Base-by-base conservation (phyloP, 2,888 invertebrate genomes). In the Blera fallax region DNA sequence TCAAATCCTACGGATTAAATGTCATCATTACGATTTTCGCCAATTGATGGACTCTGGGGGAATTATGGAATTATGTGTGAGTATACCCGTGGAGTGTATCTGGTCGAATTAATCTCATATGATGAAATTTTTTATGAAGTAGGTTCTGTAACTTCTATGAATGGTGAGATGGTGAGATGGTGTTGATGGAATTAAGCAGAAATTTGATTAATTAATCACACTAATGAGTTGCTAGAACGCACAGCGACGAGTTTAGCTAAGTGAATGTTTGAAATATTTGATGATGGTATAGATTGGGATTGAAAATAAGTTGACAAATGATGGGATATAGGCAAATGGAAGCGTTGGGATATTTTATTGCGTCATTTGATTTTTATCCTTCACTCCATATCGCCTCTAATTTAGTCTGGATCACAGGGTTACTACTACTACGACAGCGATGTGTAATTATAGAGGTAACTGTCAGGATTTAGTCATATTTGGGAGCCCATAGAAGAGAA, bases 1-100 rank as follows among this genome's bases (percentile, higher is more conserved):
- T 81, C 81, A 85, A 81, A 77, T 81, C 76, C 81, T 85, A 81
- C 72, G 85, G 81, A 85, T 85, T 81, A 77, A 70, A 77, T 85
- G 85, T 85, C 85, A 85, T 84, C 80, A 84, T 80, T 84, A 76
- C 54, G 65, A 84, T 72, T 62, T 70, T 84, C 18, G 52, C 67
- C 78, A 79, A 84, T 84, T 79, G 74, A 80, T 69, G 50, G 60
- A 74, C 32, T 24, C 29, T 8, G 29, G 34, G 40, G 24, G 62
- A 50, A 77, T 32, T 67, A 45, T 37, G 60, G 43, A 11, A 27
- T 21, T 27, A 40, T 24, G 21, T 52, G 21, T 14, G 48, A 27
- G n/a, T 54, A 5, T 29, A 3, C 11, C 3, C 18, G 16, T 10
- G 18, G 32, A n/a, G 16, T 29, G 27, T 14, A 43, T 40, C 16